Percentiles rank a stretch among this genome's conserved stretches.
phyloP scores from a whole-genome alignment of 2,797 vertebrate species.

The Poecilia velifera region DNA sequence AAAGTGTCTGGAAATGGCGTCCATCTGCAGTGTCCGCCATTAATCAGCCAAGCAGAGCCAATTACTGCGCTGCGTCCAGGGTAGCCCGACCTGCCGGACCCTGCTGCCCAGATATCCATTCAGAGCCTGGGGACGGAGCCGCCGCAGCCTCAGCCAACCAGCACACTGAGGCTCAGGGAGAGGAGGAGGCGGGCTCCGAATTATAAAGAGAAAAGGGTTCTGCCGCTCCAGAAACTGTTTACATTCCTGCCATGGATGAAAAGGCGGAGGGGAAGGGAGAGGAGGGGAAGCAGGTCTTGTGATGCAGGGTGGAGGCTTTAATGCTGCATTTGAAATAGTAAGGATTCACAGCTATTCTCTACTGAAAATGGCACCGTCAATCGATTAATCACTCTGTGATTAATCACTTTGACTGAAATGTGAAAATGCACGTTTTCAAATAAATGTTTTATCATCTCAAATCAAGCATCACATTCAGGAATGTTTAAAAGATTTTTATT shows the following conservation, averaged over 20 bases:
- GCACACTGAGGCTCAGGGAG: slow-evolving; percentile 42
- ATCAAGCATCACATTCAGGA: too few species aligned
- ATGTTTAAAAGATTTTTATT: too few species aligned
- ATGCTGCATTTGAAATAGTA: slow-evolving; percentile 51
- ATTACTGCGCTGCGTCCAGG: slow-evolving; percentile 72
- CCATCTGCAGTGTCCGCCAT: slow-evolving; percentile 77
- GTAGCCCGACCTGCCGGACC: slow-evolving; percentile 70
- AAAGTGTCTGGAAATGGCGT: slow-evolving; percentile 68
- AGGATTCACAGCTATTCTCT: slow-evolving; percentile 59
- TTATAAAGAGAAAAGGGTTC: slow-evolving; percentile 53
- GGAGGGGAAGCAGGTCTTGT: slow-evolving; percentile 50
- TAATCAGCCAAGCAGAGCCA: slow-evolving; percentile 81
- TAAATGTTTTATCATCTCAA: too few species aligned
- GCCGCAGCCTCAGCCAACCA: slow-evolving; percentile 42
- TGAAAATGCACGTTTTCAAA: too few species aligned
- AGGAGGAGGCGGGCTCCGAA: slow-evolving; percentile 28
- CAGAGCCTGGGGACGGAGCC: slow-evolving; percentile 54
- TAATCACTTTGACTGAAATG: too few species aligned
- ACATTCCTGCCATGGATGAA: slow-evolving; percentile 76
- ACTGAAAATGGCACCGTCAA: slow-evolving; percentile 12
- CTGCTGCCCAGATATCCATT: slow-evolving; percentile 64
- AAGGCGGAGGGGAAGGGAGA: slow-evolving; percentile 36
- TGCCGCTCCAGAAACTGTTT: slow-evolving; percentile 69
- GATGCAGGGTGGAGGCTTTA: slow-evolving; percentile 53
- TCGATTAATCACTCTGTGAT: too few species aligned